Conservation (phyloP, 2,113 vertebrate genomes). For the Capra hircus region DNA sequence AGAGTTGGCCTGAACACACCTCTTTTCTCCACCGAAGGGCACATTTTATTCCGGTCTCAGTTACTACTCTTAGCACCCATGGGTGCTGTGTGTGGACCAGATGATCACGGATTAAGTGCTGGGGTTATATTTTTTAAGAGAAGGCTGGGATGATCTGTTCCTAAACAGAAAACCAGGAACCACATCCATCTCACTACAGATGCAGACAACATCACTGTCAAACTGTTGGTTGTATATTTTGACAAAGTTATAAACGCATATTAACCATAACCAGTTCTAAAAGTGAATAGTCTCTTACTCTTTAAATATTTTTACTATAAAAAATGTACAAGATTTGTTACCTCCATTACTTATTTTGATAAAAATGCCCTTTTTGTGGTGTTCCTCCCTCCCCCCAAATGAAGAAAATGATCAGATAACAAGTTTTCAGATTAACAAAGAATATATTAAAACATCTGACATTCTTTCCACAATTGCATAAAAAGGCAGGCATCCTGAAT, state of each 20-base stretch:
- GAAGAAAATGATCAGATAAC: conserved; percentile 69
- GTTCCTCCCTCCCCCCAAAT: conserved; percentile 9
- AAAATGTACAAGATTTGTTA: conserved; percentile 32
- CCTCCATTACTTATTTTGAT: conserved; percentile 59
- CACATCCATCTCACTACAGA: not conserved
- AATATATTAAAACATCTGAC: conserved; percentile 83
- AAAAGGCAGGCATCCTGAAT: conserved; percentile 69
- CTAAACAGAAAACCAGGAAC: not conserved
- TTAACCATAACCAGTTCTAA: conserved; percentile 25
- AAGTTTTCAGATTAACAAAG: conserved; percentile 68
- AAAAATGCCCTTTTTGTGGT: not conserved
- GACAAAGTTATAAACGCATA: conserved; percentile 19
- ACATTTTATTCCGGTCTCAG: conserved; percentile 29
- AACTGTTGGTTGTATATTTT: not conserved
- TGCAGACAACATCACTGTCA: not conserved
- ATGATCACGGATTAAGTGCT: not conserved
- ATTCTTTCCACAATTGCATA: conserved; percentile 71
- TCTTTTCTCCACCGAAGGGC: not conserved
- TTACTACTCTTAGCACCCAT: conserved; percentile 31
- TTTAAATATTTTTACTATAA: conserved; percentile 40
- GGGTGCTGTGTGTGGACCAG: conserved; percentile 36
- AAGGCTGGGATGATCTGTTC: not conserved
- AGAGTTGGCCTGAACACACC: not conserved
- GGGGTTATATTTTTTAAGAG: not conserved
- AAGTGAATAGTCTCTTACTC: conserved; percentile 2